Evolutionary conservation across 2,113 vertebrate species (phyloP).

Genomic region (Candoia aspera): DNA sequence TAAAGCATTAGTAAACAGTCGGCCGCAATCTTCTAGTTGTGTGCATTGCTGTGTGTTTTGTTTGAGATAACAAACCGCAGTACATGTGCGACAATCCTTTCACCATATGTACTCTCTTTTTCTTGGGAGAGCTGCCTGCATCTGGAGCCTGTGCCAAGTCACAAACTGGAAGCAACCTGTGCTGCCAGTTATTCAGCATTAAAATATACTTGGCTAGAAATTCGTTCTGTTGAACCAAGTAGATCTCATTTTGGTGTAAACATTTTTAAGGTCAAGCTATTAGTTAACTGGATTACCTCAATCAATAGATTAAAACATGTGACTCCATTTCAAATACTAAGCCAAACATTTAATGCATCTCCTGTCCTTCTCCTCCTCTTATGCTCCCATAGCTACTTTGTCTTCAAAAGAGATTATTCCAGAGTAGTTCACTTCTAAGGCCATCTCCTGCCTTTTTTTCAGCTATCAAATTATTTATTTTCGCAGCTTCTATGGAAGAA

Average conservation of each 20-base stretch:
- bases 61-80: neutral
- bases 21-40: neutral
- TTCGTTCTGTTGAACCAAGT: neutral
- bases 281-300: neutral
- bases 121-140: neutral
- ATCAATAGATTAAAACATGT: neutral
- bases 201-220: neutral
- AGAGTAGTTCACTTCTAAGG: neutral
- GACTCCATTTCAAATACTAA: neutral
- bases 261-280: neutral
- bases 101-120: neutral
- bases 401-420: neutral
- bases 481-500: neutral
- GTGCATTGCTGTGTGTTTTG: neutral
- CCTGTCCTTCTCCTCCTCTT: neutral
- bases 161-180: neutral
- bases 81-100: neutral
- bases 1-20: neutral
- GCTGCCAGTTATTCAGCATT: neutral
- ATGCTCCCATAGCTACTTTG: neutral
- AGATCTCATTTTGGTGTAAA: neutral
- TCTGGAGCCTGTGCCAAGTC: neutral
- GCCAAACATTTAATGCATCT: neutral
- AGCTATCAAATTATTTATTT: neutral
- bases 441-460: neutral